Evolutionary conservation across 1,140 invertebrate genomes (phyloP).

Genomic region (Ceratosolen fusciceps): DNA sequence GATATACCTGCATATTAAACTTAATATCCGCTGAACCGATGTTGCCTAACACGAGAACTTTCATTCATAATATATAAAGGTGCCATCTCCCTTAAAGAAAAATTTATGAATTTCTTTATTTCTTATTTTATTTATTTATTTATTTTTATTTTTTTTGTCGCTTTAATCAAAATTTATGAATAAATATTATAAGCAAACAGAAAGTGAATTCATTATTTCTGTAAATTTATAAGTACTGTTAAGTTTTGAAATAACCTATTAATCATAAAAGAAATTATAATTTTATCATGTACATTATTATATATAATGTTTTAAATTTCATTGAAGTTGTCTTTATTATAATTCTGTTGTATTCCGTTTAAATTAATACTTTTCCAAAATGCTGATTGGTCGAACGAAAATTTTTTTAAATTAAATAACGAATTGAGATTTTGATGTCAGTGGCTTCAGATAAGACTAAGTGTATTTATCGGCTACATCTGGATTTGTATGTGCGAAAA

Average conservation of each 20-base stretch:
- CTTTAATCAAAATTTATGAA: neutral
- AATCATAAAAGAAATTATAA: neutral
- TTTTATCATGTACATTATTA: neutral
- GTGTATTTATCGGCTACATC: constrained; percentile 11
- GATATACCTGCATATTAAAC: neutral
- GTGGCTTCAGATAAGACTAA: constrained; percentile 18
- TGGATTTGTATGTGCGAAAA: constrained; percentile 20
- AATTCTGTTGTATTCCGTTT: neutral
- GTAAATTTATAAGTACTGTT: neutral
- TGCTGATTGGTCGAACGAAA: neutral
- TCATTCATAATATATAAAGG: constrained; percentile 30
- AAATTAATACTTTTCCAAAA: constrained; percentile 3
- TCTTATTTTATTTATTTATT: no score
- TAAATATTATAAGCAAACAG: neutral
- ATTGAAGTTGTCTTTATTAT: neutral
- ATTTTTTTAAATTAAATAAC: neutral
- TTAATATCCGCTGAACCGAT: constrained; percentile 23
- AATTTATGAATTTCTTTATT: no score
- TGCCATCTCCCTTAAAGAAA: no score
- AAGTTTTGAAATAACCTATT: neutral
- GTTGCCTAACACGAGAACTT: neutral
- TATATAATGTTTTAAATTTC: neutral
- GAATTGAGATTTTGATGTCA: neutral
- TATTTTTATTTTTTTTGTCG: no score
- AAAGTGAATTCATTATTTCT: neutral